phyloP scores from a whole-genome alignment of 1,140 invertebrate species.

The Rhynchophorus ferrugineus region DNA sequence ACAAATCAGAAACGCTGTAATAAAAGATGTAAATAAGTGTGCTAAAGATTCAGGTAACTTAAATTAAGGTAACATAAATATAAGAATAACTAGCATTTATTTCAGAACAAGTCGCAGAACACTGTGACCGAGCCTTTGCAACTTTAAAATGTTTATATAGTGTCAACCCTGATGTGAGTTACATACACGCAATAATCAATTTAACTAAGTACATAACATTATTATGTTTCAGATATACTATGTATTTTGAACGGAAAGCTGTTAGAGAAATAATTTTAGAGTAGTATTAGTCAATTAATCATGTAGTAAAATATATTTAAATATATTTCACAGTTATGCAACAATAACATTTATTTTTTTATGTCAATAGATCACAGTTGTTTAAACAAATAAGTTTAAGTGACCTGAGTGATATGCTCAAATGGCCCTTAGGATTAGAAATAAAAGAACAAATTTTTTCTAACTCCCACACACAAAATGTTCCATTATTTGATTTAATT shows the following conservation, averaged over 20 bases:
- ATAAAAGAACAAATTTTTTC: too few species aligned
- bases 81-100: not conserved
- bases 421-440: too few species aligned
- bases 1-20: not conserved
- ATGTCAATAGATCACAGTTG: too few species aligned
- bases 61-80: not conserved
- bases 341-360: too few species aligned
- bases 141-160: not conserved
- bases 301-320: too few species aligned
- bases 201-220: not conserved
- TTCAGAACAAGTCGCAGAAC: slow-evolving; percentile 2
- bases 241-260: not conserved
- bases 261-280: not conserved
- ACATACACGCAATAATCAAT: not conserved
- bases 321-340: too few species aligned
- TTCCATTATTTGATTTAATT: too few species aligned
- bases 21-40: not conserved
- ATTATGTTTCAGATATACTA: not conserved
- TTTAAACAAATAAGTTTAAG: too few species aligned
- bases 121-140: slow-evolving; percentile 1
- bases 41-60: not conserved
- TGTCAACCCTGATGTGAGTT: not conserved
- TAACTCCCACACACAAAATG: too few species aligned
- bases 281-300: too few species aligned
- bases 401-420: too few species aligned